Percentiles rank a stretch among this genome's conserved stretches.
phyloP scores from a whole-genome alignment of 2,113 vertebrate genomes.

The Lamprologus tigripictilis region DNA sequence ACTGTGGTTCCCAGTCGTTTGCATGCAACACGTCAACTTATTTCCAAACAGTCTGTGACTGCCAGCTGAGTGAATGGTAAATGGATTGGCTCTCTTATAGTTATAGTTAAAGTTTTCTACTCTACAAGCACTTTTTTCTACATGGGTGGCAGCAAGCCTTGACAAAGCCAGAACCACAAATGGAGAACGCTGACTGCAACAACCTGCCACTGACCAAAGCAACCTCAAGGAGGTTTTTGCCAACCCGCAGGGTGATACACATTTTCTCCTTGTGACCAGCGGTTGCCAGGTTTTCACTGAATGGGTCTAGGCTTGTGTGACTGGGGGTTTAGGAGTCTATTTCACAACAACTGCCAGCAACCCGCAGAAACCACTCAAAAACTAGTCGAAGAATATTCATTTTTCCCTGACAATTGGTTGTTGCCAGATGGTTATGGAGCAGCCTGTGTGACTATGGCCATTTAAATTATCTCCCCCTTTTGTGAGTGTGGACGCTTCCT shows the following conservation, averaged over 20 bases:
- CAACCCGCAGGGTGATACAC: background rate
- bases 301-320: background rate
- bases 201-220: background rate
- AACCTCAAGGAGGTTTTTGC: background rate
- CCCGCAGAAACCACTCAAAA: background rate
- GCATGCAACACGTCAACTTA: background rate
- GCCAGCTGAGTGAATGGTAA: background rate
- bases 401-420: accelerated
- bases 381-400: background rate
- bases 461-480: background rate
- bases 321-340: background rate
- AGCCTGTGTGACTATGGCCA: background rate
- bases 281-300: background rate
- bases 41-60: background rate
- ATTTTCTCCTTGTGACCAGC: background rate
- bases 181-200: background rate
- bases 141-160: background rate
- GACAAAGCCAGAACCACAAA: background rate
- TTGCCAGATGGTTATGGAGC: background rate
- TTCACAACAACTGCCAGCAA: background rate
- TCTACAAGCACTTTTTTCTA: background rate
- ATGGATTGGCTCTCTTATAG: background rate
- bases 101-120: background rate
- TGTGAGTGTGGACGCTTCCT: accelerated
- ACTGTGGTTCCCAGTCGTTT: background rate